These are phyloP conservation scores for Alfaro cultratus DNA, from an alignment of 2,797 vertebrate genomes.

Conservation along the genomic window DNA sequence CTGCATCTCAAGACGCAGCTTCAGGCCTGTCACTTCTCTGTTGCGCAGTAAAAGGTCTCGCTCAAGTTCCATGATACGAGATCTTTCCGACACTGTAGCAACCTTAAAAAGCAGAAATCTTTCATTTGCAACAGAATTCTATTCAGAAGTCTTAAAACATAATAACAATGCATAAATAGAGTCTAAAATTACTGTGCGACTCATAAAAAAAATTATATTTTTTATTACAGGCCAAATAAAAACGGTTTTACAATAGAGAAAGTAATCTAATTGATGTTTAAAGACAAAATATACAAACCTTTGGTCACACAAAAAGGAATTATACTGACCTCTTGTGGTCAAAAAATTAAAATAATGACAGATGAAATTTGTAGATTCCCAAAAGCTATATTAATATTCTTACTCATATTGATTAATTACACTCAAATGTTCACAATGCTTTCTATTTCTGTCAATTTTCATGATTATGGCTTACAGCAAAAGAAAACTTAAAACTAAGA, in stretches of 20 bases:
- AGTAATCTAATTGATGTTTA: not conserved
- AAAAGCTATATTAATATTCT: not conserved
- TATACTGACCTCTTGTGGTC: conserved; percentile 68
- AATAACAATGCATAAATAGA: not conserved
- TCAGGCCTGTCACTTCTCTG: conserved; percentile 90
- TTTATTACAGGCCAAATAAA: not conserved
- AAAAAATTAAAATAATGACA: conserved; percentile 34
- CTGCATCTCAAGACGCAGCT: conserved; percentile 84
- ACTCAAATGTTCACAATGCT: not conserved
- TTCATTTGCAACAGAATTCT: conserved; percentile 47
- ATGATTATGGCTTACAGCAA: not conserved
- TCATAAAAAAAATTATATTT: not conserved
- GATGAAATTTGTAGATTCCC: not conserved
- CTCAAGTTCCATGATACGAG: conserved; percentile 96
- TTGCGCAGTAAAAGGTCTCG: conserved; percentile 86
- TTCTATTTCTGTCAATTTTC: not conserved
- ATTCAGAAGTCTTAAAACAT: conserved; percentile 13
- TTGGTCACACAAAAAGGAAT: conserved; percentile 29
- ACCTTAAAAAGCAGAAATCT: conserved; percentile 83
- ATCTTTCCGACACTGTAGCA: conserved; percentile 96
- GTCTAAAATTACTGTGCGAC: not conserved
- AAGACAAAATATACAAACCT: not conserved
- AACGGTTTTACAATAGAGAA: not conserved
- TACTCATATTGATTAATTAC: not conserved
- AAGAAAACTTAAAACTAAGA: not conserved